Evolutionary conservation across 2,797 vertebrate genomes (phyloP).

Genomic region (Acanthopagrus latus): DNA sequence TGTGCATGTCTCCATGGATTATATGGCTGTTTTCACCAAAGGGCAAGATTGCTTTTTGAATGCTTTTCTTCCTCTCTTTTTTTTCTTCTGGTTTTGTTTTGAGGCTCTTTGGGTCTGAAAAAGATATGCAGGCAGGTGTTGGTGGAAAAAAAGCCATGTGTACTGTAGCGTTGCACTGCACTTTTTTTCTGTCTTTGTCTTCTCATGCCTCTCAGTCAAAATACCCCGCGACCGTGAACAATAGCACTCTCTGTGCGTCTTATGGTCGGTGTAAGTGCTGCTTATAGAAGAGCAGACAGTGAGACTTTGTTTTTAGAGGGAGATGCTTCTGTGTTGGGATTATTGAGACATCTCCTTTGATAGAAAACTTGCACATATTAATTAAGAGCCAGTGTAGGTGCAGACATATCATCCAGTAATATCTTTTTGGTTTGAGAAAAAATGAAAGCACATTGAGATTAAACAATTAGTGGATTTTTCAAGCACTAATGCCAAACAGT

Average conservation of each 20-base stretch:
- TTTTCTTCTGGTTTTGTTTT: slow-evolving; percentile 37
- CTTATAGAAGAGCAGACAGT: slow-evolving; percentile 59
- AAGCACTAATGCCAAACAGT: not conserved
- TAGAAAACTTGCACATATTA: slow-evolving; percentile 7
- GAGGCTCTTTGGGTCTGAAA: slow-evolving; percentile 31
- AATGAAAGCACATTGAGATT: not conserved
- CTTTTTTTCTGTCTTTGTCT: slow-evolving; percentile 43
- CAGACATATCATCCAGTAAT: not conserved
- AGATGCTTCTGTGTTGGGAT: slow-evolving; percentile 42
- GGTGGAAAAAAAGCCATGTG: slow-evolving; percentile 42
- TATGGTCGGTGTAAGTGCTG: slow-evolving; percentile 54
- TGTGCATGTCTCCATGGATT: slow-evolving; percentile 59
- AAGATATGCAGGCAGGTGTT: slow-evolving; percentile 59
- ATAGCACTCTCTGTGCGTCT: slow-evolving; percentile 67
- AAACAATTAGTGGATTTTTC: not conserved
- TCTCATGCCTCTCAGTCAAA: slow-evolving; percentile 63
- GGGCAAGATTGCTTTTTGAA: slow-evolving; percentile 55
- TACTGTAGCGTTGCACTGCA: slow-evolving; percentile 44
- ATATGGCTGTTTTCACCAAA: slow-evolving; percentile 64
- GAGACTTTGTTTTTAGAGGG: slow-evolving; percentile 61
- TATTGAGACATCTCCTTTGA: slow-evolving; percentile 60
- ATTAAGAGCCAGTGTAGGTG: not conserved
- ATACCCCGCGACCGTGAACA: slow-evolving; percentile 65
- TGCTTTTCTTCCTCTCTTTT: not conserved
- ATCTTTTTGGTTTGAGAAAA: not conserved